Base-by-base conservation (phyloP, 2,888 invertebrate species). In the Clitarchus hookeri region DNA sequence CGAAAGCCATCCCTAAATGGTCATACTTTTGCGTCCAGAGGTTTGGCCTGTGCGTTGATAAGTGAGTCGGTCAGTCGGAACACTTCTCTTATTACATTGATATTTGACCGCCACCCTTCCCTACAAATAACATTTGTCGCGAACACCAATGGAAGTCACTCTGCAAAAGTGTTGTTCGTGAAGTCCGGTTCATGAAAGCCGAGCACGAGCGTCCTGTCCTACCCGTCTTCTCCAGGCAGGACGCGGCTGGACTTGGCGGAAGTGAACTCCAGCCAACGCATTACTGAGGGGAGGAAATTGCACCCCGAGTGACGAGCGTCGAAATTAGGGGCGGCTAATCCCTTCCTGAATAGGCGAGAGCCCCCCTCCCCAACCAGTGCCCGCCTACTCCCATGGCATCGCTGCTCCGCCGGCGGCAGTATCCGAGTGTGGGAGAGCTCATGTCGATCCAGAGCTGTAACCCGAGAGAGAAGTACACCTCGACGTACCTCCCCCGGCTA, bases 271-370 rank as follows among this genome's bases (percentile, higher is more conserved):
- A 16, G n/a, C 65, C 65, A 16, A 23, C 65, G 65, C n/a, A 65
- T 65, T 23, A 65, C 65, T 23, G 65, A 36, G 36, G n/a, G 65
- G 65, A 65, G 65, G 65, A 65, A 65, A 65, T 65, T 65, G 65
- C 65, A n/a, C 65, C 65, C 65, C 65, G 65, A 65, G 16, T 65
- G 65, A 65, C 65, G 65, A 65, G 65, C 65, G 65, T 6, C n/a
- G 65, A 65, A 65, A 65, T 65, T 65, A 65, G 65, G 65, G 65
- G 11, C 65, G 65, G 65, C 65, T n/a, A 65, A 65, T 65, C 65
- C 65, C 65, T 65, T 65, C 65, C 65, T 65, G 65, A 48, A 48
- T 2, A 8, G 48, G 48, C 11, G 48, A 48, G 48, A 48, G 48
- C 16, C 6, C 16, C 65, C 8, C 65, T 65, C 65, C 8, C 65